Evolutionary conservation across 1,140 invertebrate genomes (phyloP), one percentile per base, ranked within the genome.

Genomic region (Agraylea sexmaculata): DNA sequence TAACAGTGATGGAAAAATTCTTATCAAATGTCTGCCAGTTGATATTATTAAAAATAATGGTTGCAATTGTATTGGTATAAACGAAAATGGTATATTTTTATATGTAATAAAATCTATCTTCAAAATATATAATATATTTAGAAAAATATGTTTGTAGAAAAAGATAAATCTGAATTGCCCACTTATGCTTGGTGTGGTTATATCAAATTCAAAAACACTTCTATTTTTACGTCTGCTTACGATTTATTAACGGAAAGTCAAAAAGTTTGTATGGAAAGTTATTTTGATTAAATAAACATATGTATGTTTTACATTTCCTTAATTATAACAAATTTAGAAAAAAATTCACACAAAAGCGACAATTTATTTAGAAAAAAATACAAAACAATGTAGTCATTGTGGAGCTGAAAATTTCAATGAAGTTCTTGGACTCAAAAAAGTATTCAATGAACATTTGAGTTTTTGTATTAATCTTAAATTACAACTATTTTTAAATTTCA

Each of bases 241-340:
- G 73, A 65, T 49, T 47, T 75, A 20, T 52, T 77, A 12, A 75
- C 73, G 2, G 71, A 74, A 41, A 64, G 57, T 49, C 74, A 77
- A 49, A 75, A 73, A 52, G 62, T 70, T n/a, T 20, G 25, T 7
- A 13, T 11, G 10, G n/a, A 25, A 6, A 25, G n/a, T 25, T 25
- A 25, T 7, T 25, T 16, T 6, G 8, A 16, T 32, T 12, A 12
- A 15, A 7, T 7, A 8, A 32, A 7, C 8, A 16, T 16, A 32
- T 8, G 8, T 7, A n/a, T 32, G 13, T 10, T 8, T 8, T 11
- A n/a, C 10, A 36, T 36, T 36, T 20, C 19, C 40, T 16, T 20
- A 4, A 21, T 28, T 25, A 29, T 34, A n/a, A 21, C 23, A 25
- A 36, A 18, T 22, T 34, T 25, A 66, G 52, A 55, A 55, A 25